Conservation (phyloP, 2,888 invertebrate genomes). For the Dugesia japonica region DNA sequence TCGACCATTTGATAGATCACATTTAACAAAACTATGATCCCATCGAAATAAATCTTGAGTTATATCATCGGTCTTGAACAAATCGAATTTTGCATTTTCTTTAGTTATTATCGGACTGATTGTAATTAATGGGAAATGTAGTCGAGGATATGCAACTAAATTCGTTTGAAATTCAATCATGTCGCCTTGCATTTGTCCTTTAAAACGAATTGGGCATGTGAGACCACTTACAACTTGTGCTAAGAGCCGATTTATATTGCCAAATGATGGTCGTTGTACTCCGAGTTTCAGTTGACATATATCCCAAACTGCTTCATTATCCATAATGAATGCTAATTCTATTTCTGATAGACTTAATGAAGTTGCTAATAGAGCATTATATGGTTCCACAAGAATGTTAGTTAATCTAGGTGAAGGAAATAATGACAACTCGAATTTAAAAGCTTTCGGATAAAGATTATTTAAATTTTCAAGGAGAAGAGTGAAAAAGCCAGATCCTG, state of each 20-base stretch:
- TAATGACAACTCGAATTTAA: slow-evolving; percentile 71
- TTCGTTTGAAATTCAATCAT: slow-evolving; percentile 34
- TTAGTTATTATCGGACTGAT: slow-evolving; percentile 77
- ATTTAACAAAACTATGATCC: slow-evolving; percentile 15
- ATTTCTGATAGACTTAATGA: slow-evolving; percentile 34
- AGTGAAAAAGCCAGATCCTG: slow-evolving; percentile 73
- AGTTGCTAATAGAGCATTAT: slow-evolving; percentile 33
- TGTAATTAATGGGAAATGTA: slow-evolving; percentile 66
- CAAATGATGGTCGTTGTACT: not conserved
- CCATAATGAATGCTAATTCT: slow-evolving; percentile 35
- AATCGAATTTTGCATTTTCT: slow-evolving; percentile 66
- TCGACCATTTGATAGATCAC: slow-evolving; percentile 12
- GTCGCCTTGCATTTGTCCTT: slow-evolving; percentile 31
- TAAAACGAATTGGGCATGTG: slow-evolving; percentile 29
- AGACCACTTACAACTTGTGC: slow-evolving; percentile 32
- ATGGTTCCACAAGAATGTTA: slow-evolving; percentile 35
- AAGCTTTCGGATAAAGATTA: slow-evolving; percentile 69
- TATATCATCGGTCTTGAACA: not conserved
- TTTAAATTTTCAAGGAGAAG: slow-evolving; percentile 68
- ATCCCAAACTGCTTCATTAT: slow-evolving; percentile 35
- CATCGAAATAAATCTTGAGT: not conserved
- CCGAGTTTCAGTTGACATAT: slow-evolving; percentile 30
- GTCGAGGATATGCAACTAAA: slow-evolving; percentile 62
- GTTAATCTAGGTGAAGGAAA: slow-evolving; percentile 61
- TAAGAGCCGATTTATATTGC: slow-evolving; percentile 30